Evolutionary conservation across 2,888 invertebrate species (phyloP), one percentile per base, ranked within the genome.

Genomic region (Carabus problematicus): DNA sequence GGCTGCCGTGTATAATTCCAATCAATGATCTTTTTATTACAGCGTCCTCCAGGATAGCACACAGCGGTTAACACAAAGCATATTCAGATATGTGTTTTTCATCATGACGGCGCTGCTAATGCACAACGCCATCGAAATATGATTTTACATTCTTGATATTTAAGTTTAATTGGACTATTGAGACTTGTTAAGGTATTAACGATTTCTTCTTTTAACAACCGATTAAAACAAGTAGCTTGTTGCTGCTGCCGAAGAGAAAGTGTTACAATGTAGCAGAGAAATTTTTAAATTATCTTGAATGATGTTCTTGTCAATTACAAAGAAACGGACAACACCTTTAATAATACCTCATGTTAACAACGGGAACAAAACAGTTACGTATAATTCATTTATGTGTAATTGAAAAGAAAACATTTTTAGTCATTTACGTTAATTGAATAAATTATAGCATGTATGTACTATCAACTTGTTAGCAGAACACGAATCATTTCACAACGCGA

Each of bases 141-240:
- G 58, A 66, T 66, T 58, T 58, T 56, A 56, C 59, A 66, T 66
- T 66, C 66, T 66, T 58, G 56, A 59, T 58, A 59, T 66, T 59
- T 59, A 58, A 45, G 40, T 66, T 66, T 66, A 66, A 66, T 66
- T 66, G 66, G 66, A 49, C 66, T 58, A 66, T 66, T 66, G 59
- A 59, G 66, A 58, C 66, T 66, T 47, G 58, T 66, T 66, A 66
- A 49, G 59, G 45, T 40, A 66, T 66, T 56, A 56, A 66, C 64
- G 64, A 64, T 64, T 64, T 64, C 64, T 56, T 55, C 64, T 64
- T 55, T 66, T 66, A 58, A 66, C 45, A 47, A 56, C 8, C 66
- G 66, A 49, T 59, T 59, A 66, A 59, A 66, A 40, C 16, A 6
- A 29, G 29, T 29, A 6, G 29, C 29, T 29, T 29, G 29, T 29